Conservation (phyloP, 2,888 invertebrate genomes). For the Euproctis similis region DNA sequence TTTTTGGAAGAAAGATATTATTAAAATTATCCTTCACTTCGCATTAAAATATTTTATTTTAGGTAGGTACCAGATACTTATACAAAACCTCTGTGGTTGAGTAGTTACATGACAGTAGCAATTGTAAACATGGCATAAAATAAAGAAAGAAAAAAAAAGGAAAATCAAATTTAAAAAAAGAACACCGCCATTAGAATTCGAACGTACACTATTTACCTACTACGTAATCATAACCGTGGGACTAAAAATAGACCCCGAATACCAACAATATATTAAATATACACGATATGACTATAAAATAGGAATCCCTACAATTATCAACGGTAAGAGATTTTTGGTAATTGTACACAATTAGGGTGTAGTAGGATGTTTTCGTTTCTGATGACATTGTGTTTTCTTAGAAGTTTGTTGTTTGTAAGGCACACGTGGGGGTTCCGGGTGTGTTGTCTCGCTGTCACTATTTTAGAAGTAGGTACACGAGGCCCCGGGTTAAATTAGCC, state of each 20-base stretch:
- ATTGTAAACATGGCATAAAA: too few relatives aligned
- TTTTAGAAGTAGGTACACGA: constrained; percentile 54
- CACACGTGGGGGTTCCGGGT: constrained; percentile 58
- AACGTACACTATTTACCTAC: too few relatives aligned
- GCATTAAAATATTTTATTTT: too few relatives aligned
- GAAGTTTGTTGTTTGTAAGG: constrained; percentile 52
- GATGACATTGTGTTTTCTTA: constrained; percentile 64
- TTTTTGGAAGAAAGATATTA: too few relatives aligned
- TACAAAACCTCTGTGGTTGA: too few relatives aligned
- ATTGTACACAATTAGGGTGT: constrained; percentile 53
- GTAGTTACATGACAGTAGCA: too few relatives aligned
- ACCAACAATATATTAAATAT: constrained; percentile 22
- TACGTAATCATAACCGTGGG: neutral
- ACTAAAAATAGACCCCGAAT: constrained; percentile 14
- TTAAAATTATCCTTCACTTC: too few relatives aligned
- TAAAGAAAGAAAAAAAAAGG: too few relatives aligned
- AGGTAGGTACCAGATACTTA: too few relatives aligned
- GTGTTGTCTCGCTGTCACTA: constrained; percentile 33
- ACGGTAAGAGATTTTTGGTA: constrained; percentile 40
- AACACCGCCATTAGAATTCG: too few relatives aligned
- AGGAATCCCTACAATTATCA: constrained; percentile 35
- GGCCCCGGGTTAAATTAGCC: constrained; percentile 68
- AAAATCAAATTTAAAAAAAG: too few relatives aligned
- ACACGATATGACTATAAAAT: constrained; percentile 17
- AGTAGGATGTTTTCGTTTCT: constrained; percentile 56